A percentile compares a stretch with the other conserved stretches of the same genome.
Conservation (phyloP, 2,888 invertebrate genomes). For the Rhamphomyia laevipes region DNA sequence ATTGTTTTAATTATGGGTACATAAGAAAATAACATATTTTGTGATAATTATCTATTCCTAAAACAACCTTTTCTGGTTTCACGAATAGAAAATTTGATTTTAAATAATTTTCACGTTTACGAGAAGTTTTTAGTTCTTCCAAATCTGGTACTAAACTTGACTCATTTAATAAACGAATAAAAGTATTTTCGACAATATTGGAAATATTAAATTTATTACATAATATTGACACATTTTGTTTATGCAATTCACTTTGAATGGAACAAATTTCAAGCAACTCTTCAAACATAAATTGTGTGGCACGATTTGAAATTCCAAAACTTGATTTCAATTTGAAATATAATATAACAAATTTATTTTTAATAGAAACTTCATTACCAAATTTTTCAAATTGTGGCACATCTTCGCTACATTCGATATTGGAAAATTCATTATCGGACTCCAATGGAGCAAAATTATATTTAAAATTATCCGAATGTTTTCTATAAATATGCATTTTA, state of each 20-base stretch:
- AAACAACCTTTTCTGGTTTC: background rate
- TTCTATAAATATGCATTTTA: background rate
- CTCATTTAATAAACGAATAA: background rate
- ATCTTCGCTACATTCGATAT: background rate
- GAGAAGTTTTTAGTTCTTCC: background rate
- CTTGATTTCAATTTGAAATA: background rate
- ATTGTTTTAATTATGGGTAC: slow-evolving; percentile 3
- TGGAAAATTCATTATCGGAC: background rate
- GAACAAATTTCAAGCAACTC: background rate
- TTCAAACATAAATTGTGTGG: background rate
- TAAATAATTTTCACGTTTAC: background rate
- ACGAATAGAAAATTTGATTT: background rate
- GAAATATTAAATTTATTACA: background rate
- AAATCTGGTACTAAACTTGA: background rate
- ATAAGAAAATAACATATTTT: slow-evolving; percentile 4
- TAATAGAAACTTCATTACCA: background rate
- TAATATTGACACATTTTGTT: background rate
- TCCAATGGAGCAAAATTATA: background rate
- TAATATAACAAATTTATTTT: background rate
- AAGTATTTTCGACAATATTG: background rate
- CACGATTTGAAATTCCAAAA: background rate
- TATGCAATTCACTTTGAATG: background rate
- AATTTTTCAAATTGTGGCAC: background rate
- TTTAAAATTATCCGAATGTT: background rate
- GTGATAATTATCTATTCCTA: slow-evolving; percentile 3